Evolutionary conservation across 2,797 vertebrate genomes (phyloP), one percentile per base, ranked within the genome.

Genomic region (Pangasius sanitwongsei): DNA sequence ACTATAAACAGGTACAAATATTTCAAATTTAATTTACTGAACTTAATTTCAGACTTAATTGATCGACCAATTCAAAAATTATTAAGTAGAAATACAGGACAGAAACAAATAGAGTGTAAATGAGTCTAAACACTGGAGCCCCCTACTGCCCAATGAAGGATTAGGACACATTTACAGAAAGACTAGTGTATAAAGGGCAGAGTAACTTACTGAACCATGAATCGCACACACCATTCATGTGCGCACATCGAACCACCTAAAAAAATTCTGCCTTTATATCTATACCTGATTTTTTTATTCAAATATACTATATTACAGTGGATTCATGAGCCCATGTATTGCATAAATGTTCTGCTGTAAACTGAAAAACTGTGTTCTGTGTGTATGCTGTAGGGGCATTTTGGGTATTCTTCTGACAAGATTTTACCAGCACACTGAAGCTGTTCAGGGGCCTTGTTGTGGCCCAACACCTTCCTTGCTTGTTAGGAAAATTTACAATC

Each of bases 91-190:
- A 28, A 34, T 20, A 55, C 50, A 23, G 8, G 2, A 55, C 2
- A 55, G 37, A 89, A 37, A 88, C 20, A 86, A 37, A 88, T 7
- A 55, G 3, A 31, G 57, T 41, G 77, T 4, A 50, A 44, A 34
- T 11, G 50, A 25, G 28, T 20, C 34, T 37, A 69, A 20, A 34
- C 28, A 90, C 25, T 72, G 2, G 41, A 23, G 83, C 44, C 86
- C 74, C 83, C 90, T 91, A 23, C 77, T 88, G 86, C 0, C 9
- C 23, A 48, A 37, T 70, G 5, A 63, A 65, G 57, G 61, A 2
- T 12, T 65, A 65, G 20, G 15, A 74, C 69, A 74, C 31, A 59
- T 86, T n/a, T 67, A 84, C 37, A 65, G 37, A 63, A 83, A 44
- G 6, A 61, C 55, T 59, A 37, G 20, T 41, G 34, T 15, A 13